Percentiles rank a stretch among this genome's conserved stretches.
These are phyloP conservation scores for Neria commutata DNA, from an alignment of 2,888 invertebrate genomes.

Conservation along the genomic window DNA sequence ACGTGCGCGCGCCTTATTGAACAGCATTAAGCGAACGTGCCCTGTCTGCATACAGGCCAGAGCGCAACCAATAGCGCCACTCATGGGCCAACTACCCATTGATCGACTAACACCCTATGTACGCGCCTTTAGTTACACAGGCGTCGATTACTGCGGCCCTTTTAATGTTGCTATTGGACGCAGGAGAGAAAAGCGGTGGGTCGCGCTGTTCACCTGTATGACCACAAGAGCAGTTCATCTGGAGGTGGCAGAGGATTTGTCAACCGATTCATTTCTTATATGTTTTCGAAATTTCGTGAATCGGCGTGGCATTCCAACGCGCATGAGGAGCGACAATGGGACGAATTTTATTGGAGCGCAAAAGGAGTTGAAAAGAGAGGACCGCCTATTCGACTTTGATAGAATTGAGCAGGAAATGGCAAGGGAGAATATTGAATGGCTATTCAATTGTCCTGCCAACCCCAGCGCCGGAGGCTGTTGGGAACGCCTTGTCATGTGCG, in stretches of 20 bases:
- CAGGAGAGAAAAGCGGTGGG: slow-evolving; percentile 35
- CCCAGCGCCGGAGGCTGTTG: slow-evolving; percentile 31
- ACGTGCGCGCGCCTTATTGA: slow-evolving; percentile 2
- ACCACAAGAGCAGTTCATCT: slow-evolving; percentile 4
- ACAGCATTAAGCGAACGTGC: not conserved
- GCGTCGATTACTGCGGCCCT: no score
- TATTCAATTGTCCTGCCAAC: slow-evolving; percentile 20
- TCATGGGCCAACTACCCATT: not conserved
- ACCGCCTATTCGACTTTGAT: slow-evolving; percentile 11
- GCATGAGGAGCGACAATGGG: slow-evolving; percentile 22
- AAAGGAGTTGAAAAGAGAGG: slow-evolving; percentile 7
- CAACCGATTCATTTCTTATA: not conserved
- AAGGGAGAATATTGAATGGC: slow-evolving; percentile 12
- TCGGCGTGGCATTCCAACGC: slow-evolving; percentile 20
- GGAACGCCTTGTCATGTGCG: slow-evolving; percentile 11
- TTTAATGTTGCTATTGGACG: no score
- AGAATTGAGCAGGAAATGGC: slow-evolving; percentile 4
- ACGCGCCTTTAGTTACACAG: not conserved
- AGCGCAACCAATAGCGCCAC: not conserved
- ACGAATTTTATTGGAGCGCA: slow-evolving; percentile 29
- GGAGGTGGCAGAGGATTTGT: not conserved
- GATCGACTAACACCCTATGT: not conserved
- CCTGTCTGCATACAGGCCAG: not conserved
- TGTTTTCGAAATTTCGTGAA: slow-evolving; percentile 24
- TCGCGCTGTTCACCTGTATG: slow-evolving; percentile 23